A percentile compares a stretch with the other conserved stretches of the same genome.
Evolutionary conservation across 1,140 invertebrate species (phyloP).

Genomic region (Drosophila eugracilis): DNA sequence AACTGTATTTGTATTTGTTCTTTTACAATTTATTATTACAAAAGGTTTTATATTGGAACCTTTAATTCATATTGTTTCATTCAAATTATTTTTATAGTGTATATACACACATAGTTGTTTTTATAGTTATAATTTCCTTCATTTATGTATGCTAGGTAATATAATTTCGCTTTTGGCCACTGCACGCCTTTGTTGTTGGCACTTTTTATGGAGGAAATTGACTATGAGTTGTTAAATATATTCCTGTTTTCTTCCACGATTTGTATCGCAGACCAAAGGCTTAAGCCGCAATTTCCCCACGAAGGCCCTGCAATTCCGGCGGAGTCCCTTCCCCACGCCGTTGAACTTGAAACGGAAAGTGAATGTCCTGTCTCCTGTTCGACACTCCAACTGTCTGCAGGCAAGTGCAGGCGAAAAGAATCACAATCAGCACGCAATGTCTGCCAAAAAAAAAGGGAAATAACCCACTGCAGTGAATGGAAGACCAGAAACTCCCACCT

Average conservation of each 20-base stretch:
- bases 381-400: constrained; percentile 73
- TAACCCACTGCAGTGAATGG: constrained; percentile 33
- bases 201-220: constrained; percentile 18
- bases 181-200: constrained; percentile 36
- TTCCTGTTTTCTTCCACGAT: neutral
- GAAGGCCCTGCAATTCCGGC: constrained; percentile 9
- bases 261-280: neutral
- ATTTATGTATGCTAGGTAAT: constrained; percentile 45
- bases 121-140: neutral
- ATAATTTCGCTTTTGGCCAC: constrained; percentile 45
- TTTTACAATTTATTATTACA: too few species aligned
- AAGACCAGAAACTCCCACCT: constrained; percentile 10
- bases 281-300: constrained; percentile 13
- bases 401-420: constrained; percentile 64
- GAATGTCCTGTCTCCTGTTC: constrained; percentile 77
- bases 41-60: too few species aligned
- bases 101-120: neutral
- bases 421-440: constrained; percentile 78
- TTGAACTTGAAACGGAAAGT: constrained; percentile 82
- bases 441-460: constrained; percentile 52
- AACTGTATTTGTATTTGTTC: too few species aligned
- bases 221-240: constrained; percentile 10
- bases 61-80: too few species aligned
- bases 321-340: constrained; percentile 29
- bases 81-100: neutral